Evolutionary conservation across 1,140 invertebrate genomes (phyloP).

Genomic region (Magallana ariakensis): DNA sequence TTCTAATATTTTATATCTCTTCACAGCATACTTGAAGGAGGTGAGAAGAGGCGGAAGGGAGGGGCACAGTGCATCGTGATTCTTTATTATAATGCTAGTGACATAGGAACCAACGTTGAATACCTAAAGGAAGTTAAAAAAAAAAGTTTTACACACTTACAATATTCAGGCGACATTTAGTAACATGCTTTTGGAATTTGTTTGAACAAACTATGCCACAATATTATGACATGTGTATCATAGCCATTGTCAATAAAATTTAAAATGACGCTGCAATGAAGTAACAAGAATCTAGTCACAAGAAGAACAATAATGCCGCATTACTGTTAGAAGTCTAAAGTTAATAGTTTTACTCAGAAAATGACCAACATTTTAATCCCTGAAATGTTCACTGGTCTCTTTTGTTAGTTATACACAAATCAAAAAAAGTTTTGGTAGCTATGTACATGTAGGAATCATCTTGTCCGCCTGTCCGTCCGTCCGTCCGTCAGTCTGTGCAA

Average conservation of each 20-base stretch:
- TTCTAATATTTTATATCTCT: background rate
- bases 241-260: background rate
- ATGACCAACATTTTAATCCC: background rate
- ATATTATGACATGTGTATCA: conserved; percentile 31
- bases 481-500: too few relatives aligned
- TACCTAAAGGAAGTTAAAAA: background rate
- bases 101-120: conserved; percentile 8
- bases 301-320: too few relatives aligned
- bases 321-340: background rate
- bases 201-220: background rate
- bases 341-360: conserved; percentile 33
- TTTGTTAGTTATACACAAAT: too few relatives aligned
- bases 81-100: conserved; percentile 28
- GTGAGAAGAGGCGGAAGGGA: conserved; percentile 41
- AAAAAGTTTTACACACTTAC: conserved; percentile 13
- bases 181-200: background rate
- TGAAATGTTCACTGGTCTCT: background rate
- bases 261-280: background rate
- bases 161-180: conserved; percentile 32
- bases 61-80: background rate
- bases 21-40: conserved; percentile 34
- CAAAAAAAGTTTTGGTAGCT: too few relatives aligned
- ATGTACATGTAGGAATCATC: too few relatives aligned
- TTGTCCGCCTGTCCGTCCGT: too few relatives aligned
- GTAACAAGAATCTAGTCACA: background rate